Evolutionary conservation across 2,888 invertebrate genomes (phyloP).

Genomic region (Cyaniris semiargus): DNA sequence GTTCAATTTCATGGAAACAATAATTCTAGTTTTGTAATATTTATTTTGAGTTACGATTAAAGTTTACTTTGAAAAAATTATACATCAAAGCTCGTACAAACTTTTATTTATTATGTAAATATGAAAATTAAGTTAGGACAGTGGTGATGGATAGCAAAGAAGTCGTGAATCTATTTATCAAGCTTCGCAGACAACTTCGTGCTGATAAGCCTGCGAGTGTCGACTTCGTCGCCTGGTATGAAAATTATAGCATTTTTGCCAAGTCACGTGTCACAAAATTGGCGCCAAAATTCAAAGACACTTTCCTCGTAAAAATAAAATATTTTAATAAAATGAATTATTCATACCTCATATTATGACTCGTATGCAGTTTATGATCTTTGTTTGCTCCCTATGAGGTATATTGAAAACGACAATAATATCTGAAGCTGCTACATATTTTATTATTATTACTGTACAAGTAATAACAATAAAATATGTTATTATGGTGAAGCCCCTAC

Average conservation of each 20-base stretch:
- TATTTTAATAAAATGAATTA: neutral
- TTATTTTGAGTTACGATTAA: no score
- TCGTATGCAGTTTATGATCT: neutral
- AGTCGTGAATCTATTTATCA: constrained; percentile 1
- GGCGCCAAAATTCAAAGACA: neutral
- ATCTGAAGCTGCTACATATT: no score
- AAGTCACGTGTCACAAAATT: neutral
- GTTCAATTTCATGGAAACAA: no score
- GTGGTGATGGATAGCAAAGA: neutral
- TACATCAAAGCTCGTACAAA: no score
- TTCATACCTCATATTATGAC: neutral
- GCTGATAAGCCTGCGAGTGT: neutral
- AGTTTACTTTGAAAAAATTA: no score
- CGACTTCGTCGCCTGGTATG: neutral
- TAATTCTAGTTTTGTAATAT: no score
- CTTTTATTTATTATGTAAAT: neutral
- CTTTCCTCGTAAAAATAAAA: neutral
- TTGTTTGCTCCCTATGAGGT: neutral
- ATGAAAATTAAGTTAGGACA: neutral
- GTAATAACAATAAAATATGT: no score
- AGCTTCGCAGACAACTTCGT: neutral
- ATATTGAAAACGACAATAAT: neutral
- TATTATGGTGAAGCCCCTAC: no score
- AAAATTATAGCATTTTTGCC: constrained; percentile 1
- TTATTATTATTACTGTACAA: no score